Evolutionary conservation across 2,888 invertebrate genomes (phyloP).

Genomic region (Himalopsyche kuldschensis): DNA sequence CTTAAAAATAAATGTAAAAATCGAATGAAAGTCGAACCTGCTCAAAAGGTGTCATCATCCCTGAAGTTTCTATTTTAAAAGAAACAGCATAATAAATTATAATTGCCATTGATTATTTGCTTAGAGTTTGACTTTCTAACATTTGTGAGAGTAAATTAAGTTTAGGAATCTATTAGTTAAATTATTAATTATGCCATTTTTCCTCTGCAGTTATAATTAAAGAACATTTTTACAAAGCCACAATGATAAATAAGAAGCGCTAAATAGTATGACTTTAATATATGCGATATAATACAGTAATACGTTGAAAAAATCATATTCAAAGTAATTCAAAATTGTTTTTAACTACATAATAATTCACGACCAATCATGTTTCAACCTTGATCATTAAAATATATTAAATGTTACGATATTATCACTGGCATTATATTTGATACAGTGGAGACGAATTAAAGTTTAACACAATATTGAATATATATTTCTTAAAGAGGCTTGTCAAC

Average conservation of each 20-base stretch:
- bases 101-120: too few relatives aligned
- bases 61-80: too few relatives aligned
- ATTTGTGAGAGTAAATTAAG: too few relatives aligned
- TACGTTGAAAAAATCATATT: background rate
- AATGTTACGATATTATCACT: background rate
- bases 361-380: background rate
- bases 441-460: constrained; percentile 13
- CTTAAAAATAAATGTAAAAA: too few relatives aligned
- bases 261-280: background rate
- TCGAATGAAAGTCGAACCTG: too few relatives aligned
- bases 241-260: background rate
- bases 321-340: background rate
- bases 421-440: background rate
- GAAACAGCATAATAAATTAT: too few relatives aligned
- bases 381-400: background rate
- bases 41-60: too few relatives aligned
- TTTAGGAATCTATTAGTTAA: too few relatives aligned
- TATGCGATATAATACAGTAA: background rate
- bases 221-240: background rate
- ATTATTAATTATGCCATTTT: too few relatives aligned
- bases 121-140: too few relatives aligned
- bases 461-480: background rate
- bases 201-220: background rate
- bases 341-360: background rate
- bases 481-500: too few relatives aligned